Base-by-base conservation (phyloP, 2,888 invertebrate species). In the Cheilosia scutellata region DNA sequence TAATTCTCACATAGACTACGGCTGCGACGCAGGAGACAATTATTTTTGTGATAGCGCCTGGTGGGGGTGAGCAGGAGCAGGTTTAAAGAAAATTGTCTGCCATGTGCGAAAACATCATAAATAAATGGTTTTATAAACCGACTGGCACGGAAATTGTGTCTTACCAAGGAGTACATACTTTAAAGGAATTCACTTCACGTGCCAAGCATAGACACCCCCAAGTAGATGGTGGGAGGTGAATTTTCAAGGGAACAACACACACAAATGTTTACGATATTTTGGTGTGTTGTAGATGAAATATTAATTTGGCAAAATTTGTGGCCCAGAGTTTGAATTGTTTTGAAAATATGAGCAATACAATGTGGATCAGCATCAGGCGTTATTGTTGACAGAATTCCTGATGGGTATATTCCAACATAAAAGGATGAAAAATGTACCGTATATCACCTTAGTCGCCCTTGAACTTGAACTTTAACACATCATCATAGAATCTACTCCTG, bases 81-180 rank as follows among this genome's bases (percentile, higher is more conserved):
- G 40, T 25, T 16, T 37, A 44, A 20, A 13, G 57, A 37, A 58
- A 63, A 70, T 70, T 71, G 70, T 44, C 49, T 74, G 68, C 33
- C 65, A 63, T 51, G 63, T 70, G 58, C 68, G 70, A 65, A 74
- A 77, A 57, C 60, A 82, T 68, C 55, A 33, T 40, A 68, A 74
- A 58, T 58, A 58, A 63, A 74, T 66, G 71, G 55, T 79, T 37
- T 37, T 11, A 37, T 37, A 37, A 3, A 37, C 37, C 37, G 11
- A 37, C 37, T 37, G 37, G 37, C 37, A 37, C 11, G 37, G 37
- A 37, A 37, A 37, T 37, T 44, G 74, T 68, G 49, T 57, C 55
- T 72, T 55, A 60, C 51, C 37, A 44, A 72, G 60, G 62, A 42
- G 42, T 55, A n/a, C 44, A 16, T 49, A 27, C 7, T 55, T 58